Evolutionary conservation across 2,888 invertebrate species (phyloP).

Genomic region (Drosophila prolongata): DNA sequence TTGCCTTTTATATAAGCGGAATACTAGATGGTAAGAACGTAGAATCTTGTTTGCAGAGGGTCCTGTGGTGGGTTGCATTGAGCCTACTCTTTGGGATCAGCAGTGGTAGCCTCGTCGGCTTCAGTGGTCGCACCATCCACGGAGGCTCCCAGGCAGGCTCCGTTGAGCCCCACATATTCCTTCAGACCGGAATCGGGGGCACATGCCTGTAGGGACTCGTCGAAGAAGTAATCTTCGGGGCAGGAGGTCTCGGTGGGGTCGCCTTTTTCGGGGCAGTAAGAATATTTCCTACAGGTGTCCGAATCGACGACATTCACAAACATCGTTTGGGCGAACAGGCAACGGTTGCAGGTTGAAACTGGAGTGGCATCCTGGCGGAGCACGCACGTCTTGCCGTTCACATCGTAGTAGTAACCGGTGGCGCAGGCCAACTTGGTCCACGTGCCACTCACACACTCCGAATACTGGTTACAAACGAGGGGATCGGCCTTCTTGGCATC

Average conservation of each 20-base stretch:
- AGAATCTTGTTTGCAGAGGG: slow-evolving; percentile 7
- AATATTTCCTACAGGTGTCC: slow-evolving; percentile 39
- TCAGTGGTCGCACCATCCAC: neutral
- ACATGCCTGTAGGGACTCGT: slow-evolving; percentile 50
- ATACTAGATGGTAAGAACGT: slow-evolving; percentile 26
- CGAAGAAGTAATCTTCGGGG: neutral
- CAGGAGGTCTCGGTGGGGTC: neutral
- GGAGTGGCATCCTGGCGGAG: slow-evolving; percentile 37
- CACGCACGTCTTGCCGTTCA: accelerated
- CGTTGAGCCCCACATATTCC: neutral
- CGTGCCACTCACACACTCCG: slow-evolving; percentile 11
- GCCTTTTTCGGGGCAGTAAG: slow-evolving; percentile 46
- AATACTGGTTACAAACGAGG: slow-evolving; percentile 40
- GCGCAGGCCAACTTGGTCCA: slow-evolving; percentile 13
- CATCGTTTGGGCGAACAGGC: slow-evolving; percentile 17
- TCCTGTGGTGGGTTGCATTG: slow-evolving; percentile 10
- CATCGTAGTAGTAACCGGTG: slow-evolving; percentile 39
- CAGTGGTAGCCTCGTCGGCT: neutral
- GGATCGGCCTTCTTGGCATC: accelerated
- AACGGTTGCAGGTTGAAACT: slow-evolving; percentile 49
- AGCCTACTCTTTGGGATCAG: neutral
- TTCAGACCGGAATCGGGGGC: accelerated
- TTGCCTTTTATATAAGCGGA: slow-evolving; percentile 28
- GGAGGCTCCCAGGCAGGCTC: slow-evolving; percentile 21
- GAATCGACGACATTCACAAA: slow-evolving; percentile 52